Evolutionary conservation across 2,113 vertebrate genomes (phyloP).

Genomic region (Laticauda laticaudata): DNA sequence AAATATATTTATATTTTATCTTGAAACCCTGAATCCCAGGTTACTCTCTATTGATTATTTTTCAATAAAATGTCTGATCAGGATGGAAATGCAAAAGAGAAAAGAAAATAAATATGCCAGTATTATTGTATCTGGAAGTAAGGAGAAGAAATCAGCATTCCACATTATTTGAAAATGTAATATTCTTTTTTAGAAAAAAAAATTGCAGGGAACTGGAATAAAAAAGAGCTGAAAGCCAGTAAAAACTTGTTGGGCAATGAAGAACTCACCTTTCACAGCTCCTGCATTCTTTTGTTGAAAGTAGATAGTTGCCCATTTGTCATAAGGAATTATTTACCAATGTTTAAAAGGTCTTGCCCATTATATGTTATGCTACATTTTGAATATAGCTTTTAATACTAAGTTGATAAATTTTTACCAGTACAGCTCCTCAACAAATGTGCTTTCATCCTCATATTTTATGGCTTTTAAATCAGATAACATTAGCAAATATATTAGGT

Average conservation of each 20-base stretch:
- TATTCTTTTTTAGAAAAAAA: constrained; percentile 45
- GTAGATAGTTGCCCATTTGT: constrained; percentile 70
- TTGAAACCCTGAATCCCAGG: background rate
- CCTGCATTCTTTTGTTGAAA: constrained; percentile 65
- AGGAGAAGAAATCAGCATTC: constrained; percentile 10
- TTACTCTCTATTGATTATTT: background rate
- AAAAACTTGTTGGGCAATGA: constrained; percentile 48
- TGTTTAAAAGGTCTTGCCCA: constrained; percentile 81
- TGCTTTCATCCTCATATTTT: constrained; percentile 85
- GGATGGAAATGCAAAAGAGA: background rate
- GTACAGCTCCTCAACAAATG: constrained; percentile 82
- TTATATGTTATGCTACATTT: constrained; percentile 76
- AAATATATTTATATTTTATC: background rate
- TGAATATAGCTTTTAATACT: constrained; percentile 80
- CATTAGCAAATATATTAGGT: constrained; percentile 86
- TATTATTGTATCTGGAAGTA: constrained; percentile 42
- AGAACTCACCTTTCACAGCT: constrained; percentile 55
- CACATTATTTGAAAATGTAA: background rate
- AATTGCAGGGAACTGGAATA: constrained; percentile 42
- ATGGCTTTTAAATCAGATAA: constrained; percentile 86
- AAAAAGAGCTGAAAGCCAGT: constrained; percentile 48
- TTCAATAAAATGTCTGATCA: background rate
- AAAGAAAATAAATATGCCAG: background rate
- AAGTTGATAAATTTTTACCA: constrained; percentile 85
- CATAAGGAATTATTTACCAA: constrained; percentile 77